These are phyloP conservation scores for Anser brachyrhynchus DNA, from an alignment of 2,113 vertebrate species.

Conservation along the genomic window DNA sequence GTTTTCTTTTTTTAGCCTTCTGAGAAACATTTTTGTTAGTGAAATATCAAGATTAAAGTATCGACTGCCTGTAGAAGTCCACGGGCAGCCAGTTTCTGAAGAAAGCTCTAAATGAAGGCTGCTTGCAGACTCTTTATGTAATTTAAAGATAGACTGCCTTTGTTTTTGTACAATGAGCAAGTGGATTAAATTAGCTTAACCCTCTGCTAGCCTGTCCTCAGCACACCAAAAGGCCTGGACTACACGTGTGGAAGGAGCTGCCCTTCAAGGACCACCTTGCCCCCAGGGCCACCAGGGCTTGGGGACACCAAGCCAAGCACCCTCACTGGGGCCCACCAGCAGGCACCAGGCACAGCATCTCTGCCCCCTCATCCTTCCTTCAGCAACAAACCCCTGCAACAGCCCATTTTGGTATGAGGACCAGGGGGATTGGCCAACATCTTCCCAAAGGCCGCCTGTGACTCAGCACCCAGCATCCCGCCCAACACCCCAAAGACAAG, in stretches of 20 bases:
- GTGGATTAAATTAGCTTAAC: accelerated
- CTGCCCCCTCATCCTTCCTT: neutral
- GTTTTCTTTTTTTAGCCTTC: neutral
- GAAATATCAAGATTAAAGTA: neutral
- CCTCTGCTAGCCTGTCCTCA: neutral
- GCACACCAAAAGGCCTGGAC: accelerated
- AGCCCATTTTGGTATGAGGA: accelerated
- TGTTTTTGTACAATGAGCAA: neutral
- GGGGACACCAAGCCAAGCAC: neutral
- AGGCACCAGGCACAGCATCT: neutral
- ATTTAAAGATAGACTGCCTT: neutral
- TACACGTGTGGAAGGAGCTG: neutral
- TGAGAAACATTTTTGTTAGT: neutral
- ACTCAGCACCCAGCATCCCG: neutral
- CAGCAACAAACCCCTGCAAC: neutral
- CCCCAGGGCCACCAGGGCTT: neutral
- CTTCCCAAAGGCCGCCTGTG: neutral
- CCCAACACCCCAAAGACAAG: neutral
- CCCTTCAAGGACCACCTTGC: neutral
- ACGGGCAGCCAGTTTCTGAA: accelerated
- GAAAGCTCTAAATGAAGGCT: neutral
- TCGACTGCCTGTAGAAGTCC: accelerated
- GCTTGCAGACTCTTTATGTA: accelerated
- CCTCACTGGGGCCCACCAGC: accelerated
- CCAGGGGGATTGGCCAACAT: accelerated